A percentile compares a stretch with the other conserved stretches of the same genome.
Conservation (phyloP, 2,113 vertebrate species). For the Clarias batrachus region DNA sequence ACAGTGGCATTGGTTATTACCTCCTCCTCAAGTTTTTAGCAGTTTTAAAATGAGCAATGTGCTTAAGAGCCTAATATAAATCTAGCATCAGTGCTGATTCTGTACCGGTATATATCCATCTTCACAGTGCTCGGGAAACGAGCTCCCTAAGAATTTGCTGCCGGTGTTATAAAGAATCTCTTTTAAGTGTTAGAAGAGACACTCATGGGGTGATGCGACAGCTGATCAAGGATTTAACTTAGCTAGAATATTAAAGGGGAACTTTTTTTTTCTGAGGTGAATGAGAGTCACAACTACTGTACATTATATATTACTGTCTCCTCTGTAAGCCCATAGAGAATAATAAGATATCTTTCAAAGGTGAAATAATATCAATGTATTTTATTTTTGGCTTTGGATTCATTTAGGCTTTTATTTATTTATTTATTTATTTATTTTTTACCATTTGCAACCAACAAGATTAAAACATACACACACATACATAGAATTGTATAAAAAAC, state of each 20-base stretch:
- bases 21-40: slow-evolving; percentile 55
- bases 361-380: neutral
- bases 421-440: too few relatives aligned
- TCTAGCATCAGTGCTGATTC: slow-evolving; percentile 70
- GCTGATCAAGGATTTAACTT: neutral
- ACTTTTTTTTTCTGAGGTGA: neutral
- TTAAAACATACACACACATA: neutral
- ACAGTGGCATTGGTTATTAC: slow-evolving; percentile 4
- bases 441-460: too few relatives aligned
- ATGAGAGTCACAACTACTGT: neutral
- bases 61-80: slow-evolving; percentile 69
- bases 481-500: neutral
- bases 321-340: neutral
- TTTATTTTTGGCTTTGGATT: neutral
- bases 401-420: neutral
- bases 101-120: slow-evolving; percentile 62
- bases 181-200: neutral
- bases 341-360: neutral
- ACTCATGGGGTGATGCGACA: neutral
- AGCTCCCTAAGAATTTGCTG: slow-evolving; percentile 42
- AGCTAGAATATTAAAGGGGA: neutral
- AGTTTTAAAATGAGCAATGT: slow-evolving; percentile 68
- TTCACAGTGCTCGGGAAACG: slow-evolving; percentile 52
- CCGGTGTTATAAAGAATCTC: slow-evolving; percentile 36
- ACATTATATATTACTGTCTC: neutral